These are phyloP conservation scores for Helostoma temminkii DNA, from an alignment of 2,797 vertebrate species.

Conservation along the genomic window DNA sequence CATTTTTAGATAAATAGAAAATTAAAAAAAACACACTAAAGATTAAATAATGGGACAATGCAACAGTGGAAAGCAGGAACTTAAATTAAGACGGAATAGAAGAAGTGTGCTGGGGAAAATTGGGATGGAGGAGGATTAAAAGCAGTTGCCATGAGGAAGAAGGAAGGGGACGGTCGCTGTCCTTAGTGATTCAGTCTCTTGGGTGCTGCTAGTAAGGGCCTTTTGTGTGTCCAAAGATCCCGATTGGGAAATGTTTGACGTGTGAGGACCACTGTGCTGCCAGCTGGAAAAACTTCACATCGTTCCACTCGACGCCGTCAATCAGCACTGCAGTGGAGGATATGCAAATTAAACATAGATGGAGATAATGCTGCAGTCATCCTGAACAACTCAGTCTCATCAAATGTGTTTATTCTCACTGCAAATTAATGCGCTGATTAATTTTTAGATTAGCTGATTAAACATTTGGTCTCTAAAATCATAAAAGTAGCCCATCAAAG, in stretches of 20 bases:
- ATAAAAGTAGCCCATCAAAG: too few relatives aligned
- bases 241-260: conserved; percentile 98
- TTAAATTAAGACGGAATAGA: conserved; percentile 76
- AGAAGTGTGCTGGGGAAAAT: conserved; percentile 23
- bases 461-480: too few relatives aligned
- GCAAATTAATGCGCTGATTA: too few relatives aligned
- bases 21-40: conserved; percentile 59
- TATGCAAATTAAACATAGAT: conserved; percentile 13
- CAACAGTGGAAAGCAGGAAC: conserved; percentile 55
- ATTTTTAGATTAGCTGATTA: too few relatives aligned
- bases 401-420: background rate
- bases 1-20: conserved; percentile 78
- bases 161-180: conserved; percentile 33
- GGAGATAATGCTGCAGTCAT: background rate
- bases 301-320: conserved; percentile 97
- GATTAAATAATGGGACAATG: conserved; percentile 71
- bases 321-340: conserved; percentile 88
- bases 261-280: conserved; percentile 99
- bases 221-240: conserved; percentile 95
- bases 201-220: conserved; percentile 87
- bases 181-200: conserved; percentile 69
- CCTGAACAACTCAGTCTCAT: too few relatives aligned
- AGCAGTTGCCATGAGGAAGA: conserved; percentile 70
- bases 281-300: conserved; percentile 99
- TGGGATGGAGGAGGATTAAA: conserved; percentile 50